These are phyloP conservation scores for Scomber colias DNA, from an alignment of 2,113 vertebrate genomes.

Conservation along the genomic window DNA sequence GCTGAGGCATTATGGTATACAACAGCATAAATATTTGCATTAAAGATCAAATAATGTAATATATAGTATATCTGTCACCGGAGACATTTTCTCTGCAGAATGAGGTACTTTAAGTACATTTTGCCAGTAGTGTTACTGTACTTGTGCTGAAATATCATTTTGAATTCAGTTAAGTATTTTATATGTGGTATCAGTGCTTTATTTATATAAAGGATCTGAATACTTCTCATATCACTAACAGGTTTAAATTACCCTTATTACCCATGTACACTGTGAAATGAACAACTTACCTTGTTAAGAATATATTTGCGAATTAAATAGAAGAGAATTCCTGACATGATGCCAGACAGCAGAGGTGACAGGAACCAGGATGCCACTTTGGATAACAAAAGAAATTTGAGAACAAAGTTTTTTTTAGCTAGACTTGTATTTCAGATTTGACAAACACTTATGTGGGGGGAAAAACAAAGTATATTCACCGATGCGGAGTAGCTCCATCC, in stretches of 20 bases:
- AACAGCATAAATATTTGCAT: no score
- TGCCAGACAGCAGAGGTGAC: constrained; percentile 94
- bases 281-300: constrained; percentile 88
- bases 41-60: neutral
- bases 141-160: neutral
- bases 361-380: constrained; percentile 97
- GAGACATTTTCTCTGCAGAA: no score
- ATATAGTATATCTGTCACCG: neutral
- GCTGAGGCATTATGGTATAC: no score
- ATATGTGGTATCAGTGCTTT: neutral
- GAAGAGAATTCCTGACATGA: constrained; percentile 96
- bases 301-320: constrained; percentile 92
- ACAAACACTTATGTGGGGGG: neutral
- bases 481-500: constrained; percentile 94
- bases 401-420: neutral
- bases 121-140: neutral
- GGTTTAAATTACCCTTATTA: neutral
- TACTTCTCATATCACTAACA: neutral
- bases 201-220: neutral
- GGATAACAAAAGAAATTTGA: constrained; percentile 37
- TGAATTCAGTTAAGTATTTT: neutral
- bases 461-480: constrained; percentile 82
- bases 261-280: neutral
- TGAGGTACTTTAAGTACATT: neutral
- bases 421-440: neutral